Base-by-base conservation (phyloP, 1,140 invertebrate genomes). In the Tigriopus japonicus region DNA sequence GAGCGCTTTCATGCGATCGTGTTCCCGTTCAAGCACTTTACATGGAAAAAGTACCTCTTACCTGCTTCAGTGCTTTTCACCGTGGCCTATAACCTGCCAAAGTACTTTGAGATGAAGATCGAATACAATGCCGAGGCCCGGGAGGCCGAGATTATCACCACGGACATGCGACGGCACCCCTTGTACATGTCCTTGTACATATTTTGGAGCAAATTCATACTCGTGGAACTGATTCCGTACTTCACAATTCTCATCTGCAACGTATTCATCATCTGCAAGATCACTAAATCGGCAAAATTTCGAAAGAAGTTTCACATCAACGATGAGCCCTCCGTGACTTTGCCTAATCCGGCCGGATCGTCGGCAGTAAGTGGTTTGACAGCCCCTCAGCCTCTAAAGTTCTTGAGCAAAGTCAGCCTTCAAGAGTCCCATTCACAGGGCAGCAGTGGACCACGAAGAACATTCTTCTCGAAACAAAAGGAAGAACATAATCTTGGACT, bases 61-160 rank as follows among this genome's bases (percentile, higher is more conserved):
- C 55, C 55, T 6, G 55, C 55, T 17, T 58, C 24, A 5, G 13
- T 58, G 12, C 14, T 17, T 7, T 41, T 58, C 40, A 41, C 55
- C n/a, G 28, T 58, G 28, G n/a, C 42, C 14, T 58, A 58, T 24
- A 58, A 58, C 28, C 35, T 58, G 2, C 55, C 55, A 3, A 58
- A 58, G 41, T 58, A 35, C 55, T 40, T 58, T 17, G 55, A 58
- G 55, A n/a, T 58, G 13, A 40, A 58, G 55, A 49, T 49, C 21
- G 5, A 49, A 10, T 21, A 49, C 45, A 21, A 49, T 12, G n/a
- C 45, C 5, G 21, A 17, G 45, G n/a, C 45, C 2, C 45, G 45
- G 2, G 45, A 17, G 45, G 45, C 45, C 28, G 28, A 35, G 28
- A 35, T 35, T 9, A 35, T 35, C 2, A 17, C 45, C 45, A 49